Evolutionary conservation across 2,797 vertebrate species (phyloP).

Genomic region (Parauchenoglanis punctatus): DNA sequence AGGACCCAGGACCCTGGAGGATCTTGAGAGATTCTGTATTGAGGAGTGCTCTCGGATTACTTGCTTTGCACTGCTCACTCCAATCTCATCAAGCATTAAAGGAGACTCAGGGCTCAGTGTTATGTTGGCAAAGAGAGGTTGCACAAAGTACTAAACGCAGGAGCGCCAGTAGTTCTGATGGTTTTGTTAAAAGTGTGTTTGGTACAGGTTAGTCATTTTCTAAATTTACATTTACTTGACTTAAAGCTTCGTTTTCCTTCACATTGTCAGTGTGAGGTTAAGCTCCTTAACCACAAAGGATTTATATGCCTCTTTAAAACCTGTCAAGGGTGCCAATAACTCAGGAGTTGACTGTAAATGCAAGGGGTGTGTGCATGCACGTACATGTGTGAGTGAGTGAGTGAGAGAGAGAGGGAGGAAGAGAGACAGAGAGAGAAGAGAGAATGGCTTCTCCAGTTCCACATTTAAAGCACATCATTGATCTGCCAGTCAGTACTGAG

Average conservation of each 20-base stretch:
- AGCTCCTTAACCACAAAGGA: neutral
- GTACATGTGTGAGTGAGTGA: neutral
- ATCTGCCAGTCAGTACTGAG: slow-evolving; percentile 23
- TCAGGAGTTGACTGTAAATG: neutral
- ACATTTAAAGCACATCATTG: slow-evolving; percentile 21
- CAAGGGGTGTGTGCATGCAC: neutral
- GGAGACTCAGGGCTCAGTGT: neutral
- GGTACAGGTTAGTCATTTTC: no score
- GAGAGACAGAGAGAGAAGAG: neutral
- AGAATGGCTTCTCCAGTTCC: neutral
- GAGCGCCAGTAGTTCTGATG: neutral
- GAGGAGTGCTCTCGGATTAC: neutral
- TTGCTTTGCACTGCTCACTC: neutral
- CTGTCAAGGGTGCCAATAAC: neutral
- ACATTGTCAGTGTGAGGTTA: neutral
- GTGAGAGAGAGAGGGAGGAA: neutral
- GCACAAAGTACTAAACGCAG: neutral
- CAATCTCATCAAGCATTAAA: neutral
- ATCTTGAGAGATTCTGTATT: slow-evolving; percentile 7
- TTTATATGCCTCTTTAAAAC: neutral
- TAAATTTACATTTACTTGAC: neutral
- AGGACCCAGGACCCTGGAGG: neutral
- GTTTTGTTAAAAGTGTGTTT: neutral
- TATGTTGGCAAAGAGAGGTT: neutral
- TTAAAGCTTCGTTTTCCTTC: neutral